Base-by-base conservation (phyloP, 2,113 vertebrate species). In the Setophaga petechia region DNA sequence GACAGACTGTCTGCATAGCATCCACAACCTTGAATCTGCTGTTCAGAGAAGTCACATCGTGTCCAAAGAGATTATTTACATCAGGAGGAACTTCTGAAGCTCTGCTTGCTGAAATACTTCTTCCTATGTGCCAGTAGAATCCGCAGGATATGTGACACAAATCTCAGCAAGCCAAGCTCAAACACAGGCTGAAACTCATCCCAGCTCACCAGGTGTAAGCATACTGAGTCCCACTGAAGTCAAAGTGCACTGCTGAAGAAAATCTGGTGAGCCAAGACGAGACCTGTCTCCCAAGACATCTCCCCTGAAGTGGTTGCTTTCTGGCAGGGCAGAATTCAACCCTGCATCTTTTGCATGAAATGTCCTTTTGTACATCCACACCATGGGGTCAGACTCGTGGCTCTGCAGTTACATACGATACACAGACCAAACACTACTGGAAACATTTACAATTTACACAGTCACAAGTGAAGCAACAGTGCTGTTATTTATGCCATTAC, bases 1-100 rank as follows among this genome's bases (percentile, higher is more conserved):
- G 51, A 94, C 28, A 66, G 33, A 72, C 46, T 55, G 59, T 49
- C 59, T 92, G 73, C 0, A 4, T 47, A 84, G 51, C 78, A 88
- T 77, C 68, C 63, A 47, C 55, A 83, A n/a, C 39, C 68, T 84
- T 46, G 43, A 78, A 47, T 73, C 35, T 5, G 4, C 82, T 86
- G 67, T 87, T 74, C 47, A 83, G 67, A 76, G 76, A 90, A 86
- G 76, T 86, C 11, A 1, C 51, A 74, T 88, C 82, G 91, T 89
- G 82, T 87, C 84, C 82, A 76, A 87, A 87, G 72, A 89, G 59
- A 66, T 46, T 90, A 95, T 95, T 93, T 93, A 95, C 89, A 93
- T 52, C 59, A 72, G 46, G 87, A 95, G 68, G 35, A 79, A 88
- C 84, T 91, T 92, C 92, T 90, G 85, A 85, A 95, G 76, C 55